phyloP scores from a whole-genome alignment of 2,888 invertebrate species.

The Idaea straminata region DNA sequence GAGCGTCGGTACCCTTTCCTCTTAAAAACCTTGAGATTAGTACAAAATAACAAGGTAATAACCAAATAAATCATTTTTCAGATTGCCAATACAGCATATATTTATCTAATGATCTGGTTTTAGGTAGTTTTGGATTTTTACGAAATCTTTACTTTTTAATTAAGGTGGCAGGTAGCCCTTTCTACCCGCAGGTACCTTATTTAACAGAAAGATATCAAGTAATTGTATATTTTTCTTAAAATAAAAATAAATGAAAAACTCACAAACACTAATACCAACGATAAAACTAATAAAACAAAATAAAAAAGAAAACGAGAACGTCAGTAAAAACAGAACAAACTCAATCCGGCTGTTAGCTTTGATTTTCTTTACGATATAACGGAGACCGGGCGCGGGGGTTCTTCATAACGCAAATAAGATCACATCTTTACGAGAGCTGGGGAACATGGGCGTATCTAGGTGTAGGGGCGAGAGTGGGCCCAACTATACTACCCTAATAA shows the following conservation, averaged over 20 bases:
- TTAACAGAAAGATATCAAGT: too few species aligned
- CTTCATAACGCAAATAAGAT: constrained; percentile 47
- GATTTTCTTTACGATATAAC: constrained; percentile 29
- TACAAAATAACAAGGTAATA: too few species aligned
- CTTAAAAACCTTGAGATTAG: too few species aligned
- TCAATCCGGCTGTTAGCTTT: constrained; percentile 23
- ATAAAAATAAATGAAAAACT: not conserved
- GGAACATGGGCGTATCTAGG: constrained; percentile 15
- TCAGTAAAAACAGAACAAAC: not conserved
- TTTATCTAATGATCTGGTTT: too few species aligned
- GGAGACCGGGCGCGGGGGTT: constrained; percentile 18
- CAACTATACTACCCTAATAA: not conserved
- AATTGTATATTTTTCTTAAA: too few species aligned
- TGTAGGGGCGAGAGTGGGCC: constrained; percentile 10
- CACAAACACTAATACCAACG: not conserved
- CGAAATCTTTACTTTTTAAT: too few species aligned
- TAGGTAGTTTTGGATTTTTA: too few species aligned
- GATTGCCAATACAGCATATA: too few species aligned
- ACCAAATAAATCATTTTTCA: too few species aligned
- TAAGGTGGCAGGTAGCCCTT: too few species aligned
- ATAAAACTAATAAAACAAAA: not conserved
- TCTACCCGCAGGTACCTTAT: too few species aligned
- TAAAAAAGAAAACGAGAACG: not conserved
- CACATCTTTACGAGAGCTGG: constrained; percentile 45
- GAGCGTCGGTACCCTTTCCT: too few species aligned